Conservation (phyloP, 2,888 invertebrate species). For the Calameuta filiformis region DNA sequence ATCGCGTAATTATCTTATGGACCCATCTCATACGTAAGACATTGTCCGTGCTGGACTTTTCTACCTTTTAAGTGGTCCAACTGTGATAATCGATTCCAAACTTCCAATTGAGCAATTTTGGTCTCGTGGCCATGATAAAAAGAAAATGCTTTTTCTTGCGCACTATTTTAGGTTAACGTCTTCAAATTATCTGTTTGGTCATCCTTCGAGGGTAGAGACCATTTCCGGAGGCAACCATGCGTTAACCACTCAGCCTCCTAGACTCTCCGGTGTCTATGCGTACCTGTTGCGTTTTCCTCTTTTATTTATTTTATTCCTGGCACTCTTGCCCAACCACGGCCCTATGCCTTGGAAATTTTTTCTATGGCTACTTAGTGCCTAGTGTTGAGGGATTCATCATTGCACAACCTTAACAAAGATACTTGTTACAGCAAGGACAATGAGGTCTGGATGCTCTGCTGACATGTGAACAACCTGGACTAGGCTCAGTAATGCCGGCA, state of each 20-base stretch:
- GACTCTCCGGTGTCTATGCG: background rate
- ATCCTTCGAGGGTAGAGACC: background rate
- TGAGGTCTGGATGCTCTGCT: constrained; percentile 2
- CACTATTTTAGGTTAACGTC: background rate
- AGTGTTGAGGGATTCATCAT: constrained; percentile 14
- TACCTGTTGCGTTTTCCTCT: background rate
- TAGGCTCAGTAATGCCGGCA: constrained; percentile 10
- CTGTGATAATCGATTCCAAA: background rate
- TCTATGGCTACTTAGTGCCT: constrained; percentile 9
- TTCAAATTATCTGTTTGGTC: background rate
- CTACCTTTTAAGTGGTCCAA: background rate
- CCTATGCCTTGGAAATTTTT: constrained; percentile 2
- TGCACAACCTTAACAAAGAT: constrained; percentile 18
- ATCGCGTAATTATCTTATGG: background rate
- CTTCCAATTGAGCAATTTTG: background rate
- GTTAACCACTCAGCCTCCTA: background rate
- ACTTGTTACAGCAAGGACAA: constrained; percentile 13
- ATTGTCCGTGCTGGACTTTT: background rate
- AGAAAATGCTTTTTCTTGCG: background rate
- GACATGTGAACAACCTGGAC: constrained; percentile 3
- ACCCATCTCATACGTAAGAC: accelerated
- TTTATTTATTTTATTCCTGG: background rate
- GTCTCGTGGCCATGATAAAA: background rate
- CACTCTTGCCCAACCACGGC: background rate
- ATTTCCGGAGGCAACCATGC: background rate